phyloP scores from a whole-genome alignment of 2,113 vertebrate species.

The Dicentrarchus labrax region DNA sequence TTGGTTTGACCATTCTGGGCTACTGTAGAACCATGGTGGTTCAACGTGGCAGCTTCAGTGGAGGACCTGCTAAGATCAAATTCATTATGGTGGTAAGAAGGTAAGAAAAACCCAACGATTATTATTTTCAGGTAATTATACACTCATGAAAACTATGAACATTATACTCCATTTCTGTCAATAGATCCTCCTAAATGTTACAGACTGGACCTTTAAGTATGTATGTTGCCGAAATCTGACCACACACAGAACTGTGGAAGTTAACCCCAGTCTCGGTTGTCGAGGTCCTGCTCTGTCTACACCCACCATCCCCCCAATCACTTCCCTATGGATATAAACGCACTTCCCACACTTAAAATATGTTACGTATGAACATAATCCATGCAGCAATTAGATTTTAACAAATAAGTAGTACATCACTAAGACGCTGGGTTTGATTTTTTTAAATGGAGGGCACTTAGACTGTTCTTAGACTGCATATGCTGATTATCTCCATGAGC shows the following conservation, averaged over 20 bases:
- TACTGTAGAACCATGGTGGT: no score
- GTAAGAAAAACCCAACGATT: no score
- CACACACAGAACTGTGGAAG: background rate
- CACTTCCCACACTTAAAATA: background rate
- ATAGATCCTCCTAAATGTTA: no score
- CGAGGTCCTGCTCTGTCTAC: background rate
- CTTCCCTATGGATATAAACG: no score
- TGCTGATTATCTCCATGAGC: background rate
- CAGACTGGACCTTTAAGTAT: no score
- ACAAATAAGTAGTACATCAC: background rate
- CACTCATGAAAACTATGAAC: no score
- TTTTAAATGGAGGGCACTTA: background rate
- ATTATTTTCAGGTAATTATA: no score
- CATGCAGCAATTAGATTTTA: background rate
- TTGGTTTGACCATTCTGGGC: no score
- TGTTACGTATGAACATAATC: background rate
- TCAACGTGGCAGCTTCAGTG: no score
- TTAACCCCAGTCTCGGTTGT: background rate
- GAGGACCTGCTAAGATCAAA: no score
- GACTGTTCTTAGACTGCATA: background rate
- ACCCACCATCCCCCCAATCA: background rate
- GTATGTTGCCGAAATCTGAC: background rate
- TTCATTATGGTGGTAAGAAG: no score
- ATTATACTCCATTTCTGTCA: no score
- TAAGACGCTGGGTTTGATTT: background rate